A percentile compares a stretch with the other conserved stretches of the same genome.
phyloP scores from a whole-genome alignment of 30 jellyfish, hydroid and myxozoan genomes.

The Aurelia aurita complex sp. Pacific region DNA sequence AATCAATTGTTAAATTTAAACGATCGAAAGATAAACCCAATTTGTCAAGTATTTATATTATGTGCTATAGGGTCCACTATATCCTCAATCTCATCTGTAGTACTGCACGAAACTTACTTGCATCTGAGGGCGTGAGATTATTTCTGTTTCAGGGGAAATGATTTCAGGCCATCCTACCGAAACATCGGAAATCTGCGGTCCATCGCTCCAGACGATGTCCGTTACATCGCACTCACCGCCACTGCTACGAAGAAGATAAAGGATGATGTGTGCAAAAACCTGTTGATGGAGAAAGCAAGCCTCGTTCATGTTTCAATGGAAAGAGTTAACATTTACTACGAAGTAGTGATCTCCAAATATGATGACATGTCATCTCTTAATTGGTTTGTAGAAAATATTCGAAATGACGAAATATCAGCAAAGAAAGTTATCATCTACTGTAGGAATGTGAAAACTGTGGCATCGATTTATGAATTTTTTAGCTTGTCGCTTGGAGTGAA shows the following conservation, averaged over 20 bases:
- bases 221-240: not conserved
- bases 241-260: slow-evolving; percentile 1
- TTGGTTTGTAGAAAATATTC: not conserved
- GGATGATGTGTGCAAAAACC: not conserved
- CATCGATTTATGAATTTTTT: too few relatives aligned
- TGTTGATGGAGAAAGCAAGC: slow-evolving; percentile 5
- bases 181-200: not conserved
- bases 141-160: not conserved
- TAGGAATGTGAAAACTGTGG: too few relatives aligned
- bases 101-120: too few relatives aligned
- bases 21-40: too few relatives aligned
- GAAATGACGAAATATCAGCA: not conserved
- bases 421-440: not conserved
- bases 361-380: not conserved
- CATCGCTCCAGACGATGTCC: not conserved
- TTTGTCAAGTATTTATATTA: too few relatives aligned
- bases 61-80: too few relatives aligned
- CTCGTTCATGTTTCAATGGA: not conserved
- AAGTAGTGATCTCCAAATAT: not conserved
- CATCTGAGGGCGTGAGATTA: too few relatives aligned
- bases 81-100: too few relatives aligned
- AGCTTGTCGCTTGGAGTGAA: too few relatives aligned
- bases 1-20: too few relatives aligned
- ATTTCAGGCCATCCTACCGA: not conserved
- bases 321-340: not conserved